Conservation (phyloP, 2,113 vertebrate genomes). For the Argyrosomus japonicus region DNA sequence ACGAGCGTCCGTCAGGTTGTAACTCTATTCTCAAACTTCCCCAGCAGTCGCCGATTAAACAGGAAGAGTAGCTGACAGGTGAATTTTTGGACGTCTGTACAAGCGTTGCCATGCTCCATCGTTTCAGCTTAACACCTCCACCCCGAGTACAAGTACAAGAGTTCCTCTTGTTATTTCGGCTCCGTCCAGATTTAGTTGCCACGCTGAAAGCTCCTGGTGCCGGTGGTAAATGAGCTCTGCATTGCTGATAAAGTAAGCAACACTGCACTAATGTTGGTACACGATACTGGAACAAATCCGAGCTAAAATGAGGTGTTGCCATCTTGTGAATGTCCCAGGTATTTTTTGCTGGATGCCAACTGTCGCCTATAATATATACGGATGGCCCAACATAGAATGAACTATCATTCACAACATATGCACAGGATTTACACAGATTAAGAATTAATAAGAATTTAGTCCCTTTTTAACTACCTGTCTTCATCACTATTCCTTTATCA, state of each 20-base stretch:
- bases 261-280: background rate
- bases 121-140: conserved; percentile 1
- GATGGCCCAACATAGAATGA: too few relatives aligned
- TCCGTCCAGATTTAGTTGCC: conserved; percentile 23
- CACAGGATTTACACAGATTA: too few relatives aligned
- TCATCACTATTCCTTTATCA: too few relatives aligned
- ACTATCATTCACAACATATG: too few relatives aligned
- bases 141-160: background rate
- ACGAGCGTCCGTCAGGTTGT: background rate
- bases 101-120: background rate
- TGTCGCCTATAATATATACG: background rate
- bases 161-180: conserved; percentile 14
- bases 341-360: background rate
- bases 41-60: background rate
- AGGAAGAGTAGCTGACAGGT: background rate
- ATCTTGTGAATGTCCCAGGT: background rate
- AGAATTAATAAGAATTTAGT: too few relatives aligned
- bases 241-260: background rate
- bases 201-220: background rate
- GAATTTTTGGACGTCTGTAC: background rate
- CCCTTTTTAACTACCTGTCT: too few relatives aligned
- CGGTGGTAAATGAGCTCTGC: background rate
- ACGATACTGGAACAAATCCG: background rate
- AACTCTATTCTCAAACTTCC: background rate
- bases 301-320: background rate